These are phyloP conservation scores for Lysiphlebus fabarum DNA, from an alignment of 1,140 invertebrate species.

Conservation along the genomic window DNA sequence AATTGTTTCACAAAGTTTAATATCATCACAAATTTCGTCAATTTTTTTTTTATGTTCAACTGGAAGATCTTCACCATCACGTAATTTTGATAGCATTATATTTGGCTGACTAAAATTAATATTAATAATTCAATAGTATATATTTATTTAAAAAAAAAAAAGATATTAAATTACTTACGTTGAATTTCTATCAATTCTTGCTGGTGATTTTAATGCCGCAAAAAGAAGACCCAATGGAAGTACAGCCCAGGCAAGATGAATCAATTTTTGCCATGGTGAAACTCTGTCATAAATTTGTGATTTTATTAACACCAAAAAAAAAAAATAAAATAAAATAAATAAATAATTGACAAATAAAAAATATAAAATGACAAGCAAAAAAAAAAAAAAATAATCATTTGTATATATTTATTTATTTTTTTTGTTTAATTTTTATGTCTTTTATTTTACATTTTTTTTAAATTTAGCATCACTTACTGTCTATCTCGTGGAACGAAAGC, in stretches of 20 bases:
- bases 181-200: constrained; percentile 35
- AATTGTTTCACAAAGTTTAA: constrained; percentile 43
- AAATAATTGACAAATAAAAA: constrained; percentile 1
- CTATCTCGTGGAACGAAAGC: constrained; percentile 14
- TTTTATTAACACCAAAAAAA: neutral
- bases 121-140: constrained; percentile 3
- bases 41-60: constrained; percentile 38
- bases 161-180: constrained; percentile 46
- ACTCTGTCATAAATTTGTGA: constrained; percentile 28
- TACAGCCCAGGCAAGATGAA: constrained; percentile 47
- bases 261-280: constrained; percentile 47
- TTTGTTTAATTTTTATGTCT: neutral
- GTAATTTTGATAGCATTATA: constrained; percentile 43
- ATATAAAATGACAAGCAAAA: too few relatives aligned
- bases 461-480: constrained; percentile 13
- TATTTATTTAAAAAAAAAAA: constrained; percentile 8
- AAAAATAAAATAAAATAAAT: constrained; percentile 12
- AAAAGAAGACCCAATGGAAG: constrained; percentile 49
- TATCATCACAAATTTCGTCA: constrained; percentile 38
- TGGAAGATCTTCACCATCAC: constrained; percentile 37
- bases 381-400: constrained; percentile 11
- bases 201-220: constrained; percentile 44
- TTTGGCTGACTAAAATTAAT: constrained; percentile 34
- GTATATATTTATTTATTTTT: neutral
- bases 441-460: too few relatives aligned